Evolutionary conservation across 35 echinoderm and acorn worm species (phyloP), one percentile per base, ranked within the genome.

Genomic region (Holothuria glaberrima): DNA sequence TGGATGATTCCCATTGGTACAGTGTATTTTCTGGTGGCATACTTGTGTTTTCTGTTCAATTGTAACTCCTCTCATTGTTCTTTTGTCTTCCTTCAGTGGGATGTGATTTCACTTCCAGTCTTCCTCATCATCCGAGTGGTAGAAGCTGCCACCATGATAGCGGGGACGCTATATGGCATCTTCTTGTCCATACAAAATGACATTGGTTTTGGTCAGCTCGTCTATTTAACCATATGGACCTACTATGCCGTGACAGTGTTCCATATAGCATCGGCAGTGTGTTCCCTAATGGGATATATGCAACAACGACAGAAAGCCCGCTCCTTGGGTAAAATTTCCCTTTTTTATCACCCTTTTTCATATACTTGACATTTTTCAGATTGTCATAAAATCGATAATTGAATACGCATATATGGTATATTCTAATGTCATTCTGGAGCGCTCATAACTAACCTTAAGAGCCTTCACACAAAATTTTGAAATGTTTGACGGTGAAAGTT

Each of bases 181-280:
- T 26, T 84, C 41, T 62, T 84, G 9, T 84, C 80, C 6, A 54
- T 30, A 6, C 80, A 84, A 63, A 33, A 84, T 63, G 9, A n/a
- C 22, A 84, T 84, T 48, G 80, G 80, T n/a, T 33, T 84, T 17
- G 80, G 26, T 36, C 80, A 84, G 59, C 33, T 61, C 26, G 80
- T 84, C 12, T 84, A 84, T 54, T 54, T 84, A 9, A 84, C 80
- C 21, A 63, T 84, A 38, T 84, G 80, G 80, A 84, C 80, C 3
- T 84, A 84, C 24, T 58, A 60, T 33, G 58, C 58, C 19, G 80
- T 54, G 5, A 61, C 80, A 38, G 80, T 84, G 12, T 84, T 84
- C 80, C 80, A 84, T 61, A 84, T 84, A 61, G 1, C 59, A 36
- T 48, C 80, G 29, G 80, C 59, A 7, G 56, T 61, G 29, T 84